Base-by-base conservation (phyloP, 2,113 vertebrate genomes). In the Sylvia atricapilla region DNA sequence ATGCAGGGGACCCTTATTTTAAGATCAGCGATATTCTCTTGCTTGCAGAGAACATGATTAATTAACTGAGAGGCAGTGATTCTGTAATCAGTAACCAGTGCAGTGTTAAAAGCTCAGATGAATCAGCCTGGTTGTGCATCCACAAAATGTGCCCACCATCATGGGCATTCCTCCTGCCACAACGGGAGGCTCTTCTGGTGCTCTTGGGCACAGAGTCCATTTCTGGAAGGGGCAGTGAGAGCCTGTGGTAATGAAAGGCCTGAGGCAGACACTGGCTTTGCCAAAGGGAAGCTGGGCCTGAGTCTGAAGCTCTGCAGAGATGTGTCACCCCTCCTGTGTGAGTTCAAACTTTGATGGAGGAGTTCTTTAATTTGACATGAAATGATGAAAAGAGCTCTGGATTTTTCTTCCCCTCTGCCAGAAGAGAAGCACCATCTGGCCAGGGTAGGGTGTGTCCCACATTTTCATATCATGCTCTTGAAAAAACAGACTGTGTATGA, bases 361-460 rank as follows among this genome's bases (percentile, higher is more conserved):
- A 95, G 56, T 72, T 37, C 31, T 81, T 93, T 75, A 64, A 87
- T 84, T 44, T 56, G 41, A 95, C 60, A 8, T 7, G 18, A 94
- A 82, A 28, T 83, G 31, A 70, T 84, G 88, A 70, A 82, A 84
- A 72, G 72, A 80, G 18, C 63, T 83, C 50, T 63, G 79, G 43
- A 55, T 59, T 84, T 94, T 92, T 77, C 18, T 50, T 88, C 30
- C 9, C 19, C 13, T 79, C 46, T 77, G 55, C 78, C 67, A 77
- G 88, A 93, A 77, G 28, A 92, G 75, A 90, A 69, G 41, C 37
- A 53, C 46, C 46, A 74, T 84, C 79, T 96, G 72, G 41, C 55
- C 35, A 69, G 41, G 55, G 35, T 43, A 73, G 21, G 39, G 62
- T 43, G 11, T 73, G 21, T 87, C 55, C 37, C 30, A 74, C 50